Base-by-base conservation (phyloP, 2,888 invertebrate species). In the Metellina segmentata region DNA sequence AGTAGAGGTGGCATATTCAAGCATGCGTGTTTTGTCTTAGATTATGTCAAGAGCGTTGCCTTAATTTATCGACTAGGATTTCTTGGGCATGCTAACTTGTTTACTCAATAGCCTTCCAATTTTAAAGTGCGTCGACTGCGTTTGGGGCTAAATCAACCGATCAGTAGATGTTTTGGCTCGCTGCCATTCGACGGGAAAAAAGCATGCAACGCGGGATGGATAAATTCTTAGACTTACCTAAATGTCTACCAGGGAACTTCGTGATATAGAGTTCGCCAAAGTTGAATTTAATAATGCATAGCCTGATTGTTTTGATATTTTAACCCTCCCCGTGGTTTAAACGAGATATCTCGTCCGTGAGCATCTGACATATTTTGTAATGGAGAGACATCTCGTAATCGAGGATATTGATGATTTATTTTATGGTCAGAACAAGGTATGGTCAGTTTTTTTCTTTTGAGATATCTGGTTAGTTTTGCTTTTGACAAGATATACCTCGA, bases 271-370 rank as follows among this genome's bases (percentile, higher is more conserved):
- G 70, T 9, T 82, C 82, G 19, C 72, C 7, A 52, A 82, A 82
- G 72, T 51, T 82, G 70, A 82, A 82, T 82, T 82, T 82, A 82
- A 52, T 82, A 71, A 72, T 82, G n/a, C 51, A 82, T 72, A 72
- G 72, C 82, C 71, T 72, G 11, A 51, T 82, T 49, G 51, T 72
- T 20, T 52, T 72, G 72, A 82, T 82, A 71, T 49, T n/a, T 72
- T 71, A 51, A 82, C 51, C 82, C 20, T 72, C 34, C 34, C 1
- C 1, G 34, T 34, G 1, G 34, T 34, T 34, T 34, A 2, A 2
- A 34, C 34, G 34, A 34, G 34, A 34, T 34, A 34, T 34, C 34
- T 34, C 34, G 34, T 34, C 34, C 34, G 4, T 34, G 34, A 61
- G 51, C 19, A 79, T 34, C 34, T 34, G 34, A 34, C 34, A 34